Conservation (phyloP, 2,797 vertebrate species). For the Gorsachius magnificus region DNA sequence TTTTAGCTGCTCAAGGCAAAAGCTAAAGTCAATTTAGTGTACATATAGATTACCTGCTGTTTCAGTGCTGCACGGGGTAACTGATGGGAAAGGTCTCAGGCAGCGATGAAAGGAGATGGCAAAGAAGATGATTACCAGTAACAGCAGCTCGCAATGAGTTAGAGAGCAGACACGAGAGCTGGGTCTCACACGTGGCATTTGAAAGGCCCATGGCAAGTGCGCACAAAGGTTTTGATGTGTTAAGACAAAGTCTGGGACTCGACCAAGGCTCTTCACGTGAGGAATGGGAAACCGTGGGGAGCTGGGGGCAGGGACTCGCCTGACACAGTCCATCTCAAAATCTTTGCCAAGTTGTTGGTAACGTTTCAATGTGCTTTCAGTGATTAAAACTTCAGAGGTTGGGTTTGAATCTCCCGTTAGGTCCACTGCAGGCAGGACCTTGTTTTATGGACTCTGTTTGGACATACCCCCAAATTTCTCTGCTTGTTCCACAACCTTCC, state of each 20-base stretch:
- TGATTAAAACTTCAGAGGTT: not conserved
- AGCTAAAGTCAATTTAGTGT: constrained; percentile 27
- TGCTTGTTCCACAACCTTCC: not conserved
- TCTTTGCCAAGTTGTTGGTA: not conserved
- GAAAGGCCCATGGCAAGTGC: not conserved
- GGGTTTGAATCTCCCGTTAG: not conserved
- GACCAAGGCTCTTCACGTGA: not conserved
- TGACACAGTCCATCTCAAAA: not conserved
- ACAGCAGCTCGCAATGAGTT: not conserved
- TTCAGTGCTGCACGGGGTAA: not conserved
- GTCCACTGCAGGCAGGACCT: too few species aligned
- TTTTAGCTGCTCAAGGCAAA: constrained; percentile 13
- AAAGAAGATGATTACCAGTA: not conserved
- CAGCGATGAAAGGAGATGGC: not conserved
- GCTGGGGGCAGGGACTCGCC: not conserved
- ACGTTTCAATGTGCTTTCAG: not conserved
- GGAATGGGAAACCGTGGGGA: not conserved
- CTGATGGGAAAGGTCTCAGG: not conserved
- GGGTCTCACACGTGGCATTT: not conserved
- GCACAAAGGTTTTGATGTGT: not conserved
- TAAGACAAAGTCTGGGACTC: not conserved
- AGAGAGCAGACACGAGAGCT: accelerated
- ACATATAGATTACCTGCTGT: not conserved
- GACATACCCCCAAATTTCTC: too few species aligned
- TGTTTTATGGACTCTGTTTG: not conserved